These are phyloP conservation scores for Montipora efflorescens DNA, from an alignment of 64 coral and sea anemone species.

Conservation along the genomic window DNA sequence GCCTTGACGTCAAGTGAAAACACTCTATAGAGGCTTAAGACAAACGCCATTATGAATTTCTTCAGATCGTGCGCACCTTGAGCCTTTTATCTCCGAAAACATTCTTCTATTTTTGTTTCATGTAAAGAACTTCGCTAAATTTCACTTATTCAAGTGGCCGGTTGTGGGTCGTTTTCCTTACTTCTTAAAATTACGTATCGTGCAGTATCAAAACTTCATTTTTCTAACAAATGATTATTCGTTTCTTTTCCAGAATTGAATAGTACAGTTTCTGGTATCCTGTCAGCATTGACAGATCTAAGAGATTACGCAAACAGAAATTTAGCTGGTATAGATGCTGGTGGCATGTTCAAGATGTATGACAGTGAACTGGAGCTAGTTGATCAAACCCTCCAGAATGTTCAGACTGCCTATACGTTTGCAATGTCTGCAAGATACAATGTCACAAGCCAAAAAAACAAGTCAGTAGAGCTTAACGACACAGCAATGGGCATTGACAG, in stretches of 20 bases:
- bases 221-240: not conserved
- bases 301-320: not conserved
- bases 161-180: too few relatives aligned
- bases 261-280: not conserved
- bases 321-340: constrained; percentile 5
- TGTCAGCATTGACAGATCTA: not conserved
- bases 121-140: too few relatives aligned
- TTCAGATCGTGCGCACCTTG: too few relatives aligned
- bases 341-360: not conserved
- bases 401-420: not conserved
- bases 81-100: too few relatives aligned
- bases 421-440: constrained; percentile 20
- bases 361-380: constrained; percentile 1
- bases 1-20: too few relatives aligned
- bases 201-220: not conserved
- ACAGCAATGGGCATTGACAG: not conserved
- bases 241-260: constrained; percentile 20
- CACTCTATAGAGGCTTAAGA: too few relatives aligned
- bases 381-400: constrained; percentile 4
- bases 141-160: too few relatives aligned
- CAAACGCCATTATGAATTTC: too few relatives aligned
- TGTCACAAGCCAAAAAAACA: constrained; percentile 26
- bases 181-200: too few relatives aligned
- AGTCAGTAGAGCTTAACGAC: constrained; percentile 7
- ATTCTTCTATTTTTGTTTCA: too few relatives aligned